Base-by-base conservation (phyloP, 2,888 invertebrate species). In the Heliconius sara region DNA sequence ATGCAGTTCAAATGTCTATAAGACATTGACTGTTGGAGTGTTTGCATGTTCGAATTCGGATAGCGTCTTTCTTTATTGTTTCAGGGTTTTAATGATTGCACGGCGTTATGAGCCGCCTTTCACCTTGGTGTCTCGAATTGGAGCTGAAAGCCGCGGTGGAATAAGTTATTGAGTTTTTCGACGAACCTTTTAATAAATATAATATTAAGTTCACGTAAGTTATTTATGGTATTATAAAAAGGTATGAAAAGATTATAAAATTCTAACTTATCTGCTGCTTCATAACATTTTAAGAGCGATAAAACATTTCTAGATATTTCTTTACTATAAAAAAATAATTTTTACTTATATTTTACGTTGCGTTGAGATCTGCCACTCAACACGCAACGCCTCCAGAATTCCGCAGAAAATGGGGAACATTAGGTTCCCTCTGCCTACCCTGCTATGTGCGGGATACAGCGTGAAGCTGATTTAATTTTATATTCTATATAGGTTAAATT, bases 171-270 rank as follows among this genome's bases (percentile, higher is more conserved):
- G 25, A 63, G 3, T 63, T 25, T 25, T 63, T n/a, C 60, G 25
- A 25, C 12, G 39, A 39, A 63, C 4, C 25, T 63, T n/a, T 25
- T n/a, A 63, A n/a, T 25, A 63, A 60, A 63, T 63, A 25, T 63
- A 3, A 39, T 10, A 39, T 39, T 39, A 39, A 19, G 7, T 16
- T 16, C 5, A 16, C 27, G 25, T 16, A 30, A 66, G 7, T 66
- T 30, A 30, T 66, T 65, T 39, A 68, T 68, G 67, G 7, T 39
- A 68, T 39, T 68, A 68, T 39, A 68, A 68, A 68, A 22, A 66
- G 30, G 19, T 39, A 34, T 22, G 16, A 22, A 67, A 34, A n/a
- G 39, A 30, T 39, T 7, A 39, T 34, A 68, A 39, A 68, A n/a
- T 68, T n/a, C n/a, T 68, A 39, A 68, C 39, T 68, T 39, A 68